Evolutionary conservation across 1,140 invertebrate genomes (phyloP).

Genomic region (Sinella curviseta): DNA sequence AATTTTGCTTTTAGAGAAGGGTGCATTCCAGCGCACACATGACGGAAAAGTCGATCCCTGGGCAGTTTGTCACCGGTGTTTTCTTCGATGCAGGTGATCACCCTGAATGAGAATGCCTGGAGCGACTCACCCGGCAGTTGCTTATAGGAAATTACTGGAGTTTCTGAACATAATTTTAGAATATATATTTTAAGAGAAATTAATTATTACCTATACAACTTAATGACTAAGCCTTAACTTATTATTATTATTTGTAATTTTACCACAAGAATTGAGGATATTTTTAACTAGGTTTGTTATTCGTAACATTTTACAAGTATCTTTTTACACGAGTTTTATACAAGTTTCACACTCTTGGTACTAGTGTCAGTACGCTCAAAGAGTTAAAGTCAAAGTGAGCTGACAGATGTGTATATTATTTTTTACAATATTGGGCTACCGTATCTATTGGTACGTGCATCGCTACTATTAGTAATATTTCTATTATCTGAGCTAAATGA

Average conservation of each 20-base stretch:
- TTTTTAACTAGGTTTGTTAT: neutral
- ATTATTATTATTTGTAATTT: neutral
- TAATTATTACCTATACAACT: too few relatives aligned
- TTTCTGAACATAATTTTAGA: neutral
- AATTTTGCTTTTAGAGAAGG: neutral
- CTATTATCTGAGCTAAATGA: neutral
- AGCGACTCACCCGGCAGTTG: neutral
- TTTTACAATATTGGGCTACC: neutral
- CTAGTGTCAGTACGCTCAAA: too few relatives aligned
- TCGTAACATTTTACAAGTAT: neutral
- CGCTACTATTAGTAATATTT: neutral
- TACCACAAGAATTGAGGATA: neutral
- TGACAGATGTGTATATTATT: too few relatives aligned
- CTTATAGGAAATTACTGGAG: neutral
- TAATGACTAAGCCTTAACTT: too few relatives aligned
- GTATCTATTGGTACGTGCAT: neutral
- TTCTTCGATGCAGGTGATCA: neutral
- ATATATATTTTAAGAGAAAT: neutral
- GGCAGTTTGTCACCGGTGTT: neutral
- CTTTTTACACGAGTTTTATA: neutral
- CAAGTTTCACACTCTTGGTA: neutral
- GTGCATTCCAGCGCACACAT: neutral
- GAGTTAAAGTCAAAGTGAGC: too few relatives aligned
- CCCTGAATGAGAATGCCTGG: neutral
- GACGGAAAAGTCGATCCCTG: neutral